Base-by-base conservation (phyloP, 2,113 vertebrate genomes). In the Heloderma charlesbogerti region DNA sequence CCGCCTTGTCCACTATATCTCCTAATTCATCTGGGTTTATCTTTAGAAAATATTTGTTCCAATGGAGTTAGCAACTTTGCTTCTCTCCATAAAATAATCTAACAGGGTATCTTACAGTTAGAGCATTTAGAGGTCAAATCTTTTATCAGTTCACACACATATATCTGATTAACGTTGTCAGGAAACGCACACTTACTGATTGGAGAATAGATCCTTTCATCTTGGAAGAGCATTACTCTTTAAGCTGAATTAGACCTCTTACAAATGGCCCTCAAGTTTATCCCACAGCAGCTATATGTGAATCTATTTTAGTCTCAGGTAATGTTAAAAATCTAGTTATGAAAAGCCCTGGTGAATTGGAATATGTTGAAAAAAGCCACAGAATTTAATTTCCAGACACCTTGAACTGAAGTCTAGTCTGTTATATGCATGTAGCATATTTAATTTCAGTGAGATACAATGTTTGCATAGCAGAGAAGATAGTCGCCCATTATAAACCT, bases 231-330 rank as follows among this genome's bases (percentile, higher is more conserved):
- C 6, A 93, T 93, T 95, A 88, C 82, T 93, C 81, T 94, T 91
- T 91, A 71, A 92, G 89, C 72, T 93, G 71, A 94, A 93, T 54
- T 54, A 86, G 89, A 86, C 81, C 90, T 95, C 95, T 88, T 95
- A 93, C 92, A 95, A 95, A 96, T 94, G 88, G 94, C 90, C 88
- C 79, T 95, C 91, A 95, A 94, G 93, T 92, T 95, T 94, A 91
- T 97, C 94, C 93, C 93, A 89, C 77, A 93, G 90, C 93, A 93
- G 94, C 93, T 95, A 91, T 91, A 92, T 93, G 89, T 91, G 82
- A 94, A 94, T 90, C 84, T 93, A 92, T 94, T 94, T 93, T 91
- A 75, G 72, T 87, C 88, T 92, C 86, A 95, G 94, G 83, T 88
- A 84, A 71, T 93, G 88, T 95, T 89, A 90, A 93, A 94, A 94